Evolutionary conservation across 2,113 vertebrate species (phyloP), one percentile per base, ranked within the genome.

Genomic region (Cochlearius cochlearius): DNA sequence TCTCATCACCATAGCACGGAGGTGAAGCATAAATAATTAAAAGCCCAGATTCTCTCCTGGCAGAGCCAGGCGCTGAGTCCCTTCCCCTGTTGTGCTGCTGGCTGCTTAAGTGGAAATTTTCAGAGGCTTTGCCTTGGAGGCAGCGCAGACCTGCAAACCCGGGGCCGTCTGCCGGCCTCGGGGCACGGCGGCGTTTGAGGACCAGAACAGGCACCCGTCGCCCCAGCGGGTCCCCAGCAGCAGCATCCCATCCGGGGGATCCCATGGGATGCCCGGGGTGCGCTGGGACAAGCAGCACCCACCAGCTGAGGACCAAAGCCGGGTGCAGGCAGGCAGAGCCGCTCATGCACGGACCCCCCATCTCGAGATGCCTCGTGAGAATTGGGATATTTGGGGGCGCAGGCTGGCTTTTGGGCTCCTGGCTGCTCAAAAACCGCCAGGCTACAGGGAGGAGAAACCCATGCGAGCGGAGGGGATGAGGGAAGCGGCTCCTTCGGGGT

Each of bases 11-110:
- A 5, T 1, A n/a, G 67, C 93, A 66, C 0, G 3, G 76, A 86
- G 86, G 53, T 86, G 83, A 91, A 64, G 49, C 58, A 92, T 67
- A 45, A 94, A 83, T 73, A 86, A 92, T 88, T 56, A 68, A 86
- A 92, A 91, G 43, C 63, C 79, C 89, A 73, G 72, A 52, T 91
- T 73, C 76, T 64, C 49, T 73, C 53, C 67, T n/a, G 88, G 84
- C 88, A 84, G 60, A 59, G 38, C 76, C 0, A 0, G 53, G 39
- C 75, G 45, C 71, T 2, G 17, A 49, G 34, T 15, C 63, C 68
- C 68, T 93, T 86, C n/a, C 92, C 69, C 63, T 55, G 52, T 29
- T 43, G 93, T 55, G 75, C 59, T 67, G 17, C 63, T 87, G 91
- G 55, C 78, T 74, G 36, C 88, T 62, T 13, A 3, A 62, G 43